phyloP scores from a whole-genome alignment of 2,113 vertebrate genomes.

The Lucifuga dentata region DNA sequence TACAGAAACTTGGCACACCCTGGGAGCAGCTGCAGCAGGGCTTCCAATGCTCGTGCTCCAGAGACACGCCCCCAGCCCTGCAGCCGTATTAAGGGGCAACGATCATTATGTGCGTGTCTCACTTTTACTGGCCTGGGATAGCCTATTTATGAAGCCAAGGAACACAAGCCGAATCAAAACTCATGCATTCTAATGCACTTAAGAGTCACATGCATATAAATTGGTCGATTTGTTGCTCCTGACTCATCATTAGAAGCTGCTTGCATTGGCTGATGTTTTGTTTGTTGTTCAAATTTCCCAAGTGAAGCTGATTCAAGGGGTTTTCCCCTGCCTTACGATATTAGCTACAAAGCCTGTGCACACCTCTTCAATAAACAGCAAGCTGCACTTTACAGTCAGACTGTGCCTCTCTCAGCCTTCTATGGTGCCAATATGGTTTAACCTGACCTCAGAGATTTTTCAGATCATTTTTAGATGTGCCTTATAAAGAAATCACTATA shows the following conservation, averaged over 20 bases:
- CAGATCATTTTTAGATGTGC: neutral
- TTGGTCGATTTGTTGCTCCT: conserved; percentile 49
- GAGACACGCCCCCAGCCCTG: conserved; percentile 73
- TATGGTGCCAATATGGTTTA: neutral
- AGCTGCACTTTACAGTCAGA: conserved; percentile 1
- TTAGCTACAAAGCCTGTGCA: conserved; percentile 38
- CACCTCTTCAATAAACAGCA: conserved; percentile 37
- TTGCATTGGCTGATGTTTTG: conserved; percentile 69
- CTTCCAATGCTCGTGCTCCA: conserved; percentile 70
- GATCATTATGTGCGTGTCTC: conserved; percentile 58
- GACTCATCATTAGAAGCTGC: conserved; percentile 62
- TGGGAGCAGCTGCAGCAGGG: conserved; percentile 82
- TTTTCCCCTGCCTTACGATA: conserved; percentile 45
- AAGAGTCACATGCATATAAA: conserved; percentile 37
- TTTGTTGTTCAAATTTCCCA: conserved; percentile 76
- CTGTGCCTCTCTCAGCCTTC: conserved; percentile 15
- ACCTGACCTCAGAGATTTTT: conserved; percentile 4
- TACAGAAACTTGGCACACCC: conserved; percentile 84
- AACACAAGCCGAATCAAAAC: conserved; percentile 37
- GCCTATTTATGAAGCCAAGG: conserved; percentile 44
- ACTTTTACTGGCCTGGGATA: conserved; percentile 41
- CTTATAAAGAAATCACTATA: neutral
- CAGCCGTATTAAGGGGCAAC: conserved; percentile 66
- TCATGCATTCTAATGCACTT: conserved; percentile 27
- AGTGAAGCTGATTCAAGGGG: conserved; percentile 67